These are phyloP conservation scores for Phyllotreta cruciferae DNA, from an alignment of 2,888 invertebrate species.

Conservation along the genomic window DNA sequence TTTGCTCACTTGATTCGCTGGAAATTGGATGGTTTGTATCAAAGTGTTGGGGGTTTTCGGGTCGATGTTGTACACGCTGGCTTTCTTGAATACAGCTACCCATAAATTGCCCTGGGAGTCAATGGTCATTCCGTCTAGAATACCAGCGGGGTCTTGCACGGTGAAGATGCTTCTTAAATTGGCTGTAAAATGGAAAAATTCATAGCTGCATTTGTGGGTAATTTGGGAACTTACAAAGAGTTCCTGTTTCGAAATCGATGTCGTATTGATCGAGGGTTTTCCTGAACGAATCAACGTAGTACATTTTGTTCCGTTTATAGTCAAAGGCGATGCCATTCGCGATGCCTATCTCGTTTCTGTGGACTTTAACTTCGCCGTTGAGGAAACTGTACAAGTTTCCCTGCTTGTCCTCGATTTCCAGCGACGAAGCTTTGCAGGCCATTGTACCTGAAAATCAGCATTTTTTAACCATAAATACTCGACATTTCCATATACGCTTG, in stretches of 20 bases:
- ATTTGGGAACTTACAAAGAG: constrained; percentile 54
- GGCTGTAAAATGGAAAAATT: constrained; percentile 56
- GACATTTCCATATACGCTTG: too few species aligned
- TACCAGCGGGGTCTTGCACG: constrained; percentile 52
- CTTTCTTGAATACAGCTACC: constrained; percentile 77
- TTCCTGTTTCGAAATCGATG: constrained; percentile 62
- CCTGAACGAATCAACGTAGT: constrained; percentile 76
- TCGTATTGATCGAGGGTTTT: constrained; percentile 70
- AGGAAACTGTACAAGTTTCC: constrained; percentile 46
- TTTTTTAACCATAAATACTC: too few species aligned
- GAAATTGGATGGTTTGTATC: constrained; percentile 67
- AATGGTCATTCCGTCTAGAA: constrained; percentile 79
- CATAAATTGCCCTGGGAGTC: constrained; percentile 80
- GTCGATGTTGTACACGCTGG: constrained; percentile 67
- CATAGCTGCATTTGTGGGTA: not conserved
- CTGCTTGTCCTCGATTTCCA: constrained; percentile 34
- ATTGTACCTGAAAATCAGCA: constrained; percentile 51
- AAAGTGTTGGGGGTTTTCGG: constrained; percentile 64
- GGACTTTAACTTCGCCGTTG: constrained; percentile 40
- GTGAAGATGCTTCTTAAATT: constrained; percentile 68
- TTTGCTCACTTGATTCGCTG: constrained; percentile 66
- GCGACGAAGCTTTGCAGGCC: constrained; percentile 41
- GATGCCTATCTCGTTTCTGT: constrained; percentile 44
- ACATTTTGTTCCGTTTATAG: constrained; percentile 70
- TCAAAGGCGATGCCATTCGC: constrained; percentile 79